Evolutionary conservation across 2,888 invertebrate genomes (phyloP).

Genomic region (Ichneumoninae sp.): DNA sequence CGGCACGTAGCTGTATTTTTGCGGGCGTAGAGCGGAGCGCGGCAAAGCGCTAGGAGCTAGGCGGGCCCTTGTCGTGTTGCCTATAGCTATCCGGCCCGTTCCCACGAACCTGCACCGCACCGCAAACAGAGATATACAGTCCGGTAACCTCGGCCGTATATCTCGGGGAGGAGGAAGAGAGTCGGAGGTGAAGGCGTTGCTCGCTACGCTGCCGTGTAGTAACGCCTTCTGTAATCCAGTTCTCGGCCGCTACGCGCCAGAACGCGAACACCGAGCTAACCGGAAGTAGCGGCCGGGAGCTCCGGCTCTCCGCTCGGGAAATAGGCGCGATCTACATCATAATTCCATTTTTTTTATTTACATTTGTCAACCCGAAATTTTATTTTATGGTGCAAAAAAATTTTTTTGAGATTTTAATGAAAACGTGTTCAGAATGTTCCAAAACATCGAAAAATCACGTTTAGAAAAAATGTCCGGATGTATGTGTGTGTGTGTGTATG

Average conservation of each 20-base stretch:
- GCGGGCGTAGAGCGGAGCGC: background rate
- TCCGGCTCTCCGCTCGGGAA: background rate
- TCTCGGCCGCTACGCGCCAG: background rate
- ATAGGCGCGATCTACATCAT: background rate
- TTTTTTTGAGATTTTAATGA: too few species aligned
- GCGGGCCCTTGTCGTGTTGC: background rate
- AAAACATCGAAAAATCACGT: too few species aligned
- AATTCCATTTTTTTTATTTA: background rate
- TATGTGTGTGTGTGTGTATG: too few species aligned
- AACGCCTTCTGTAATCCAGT: conserved; percentile 2
- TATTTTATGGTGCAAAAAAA: too few species aligned
- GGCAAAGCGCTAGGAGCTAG: background rate
- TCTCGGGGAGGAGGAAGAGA: background rate
- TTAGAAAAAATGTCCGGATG: too few species aligned
- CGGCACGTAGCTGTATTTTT: conserved; percentile 25
- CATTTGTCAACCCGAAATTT: background rate
- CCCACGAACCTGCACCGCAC: conserved; percentile 4
- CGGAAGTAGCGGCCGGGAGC: background rate
- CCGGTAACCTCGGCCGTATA: conserved; percentile 2
- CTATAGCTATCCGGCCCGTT: background rate
- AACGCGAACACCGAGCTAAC: background rate
- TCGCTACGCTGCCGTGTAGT: background rate
- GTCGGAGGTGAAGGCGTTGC: conserved; percentile 13
- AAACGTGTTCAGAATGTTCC: too few species aligned
- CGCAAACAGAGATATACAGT: conserved; percentile 4